Evolutionary conservation across 23 tunicate species (phyloP), one percentile per base, ranked within the genome.

Genomic region (Styela plicata): DNA sequence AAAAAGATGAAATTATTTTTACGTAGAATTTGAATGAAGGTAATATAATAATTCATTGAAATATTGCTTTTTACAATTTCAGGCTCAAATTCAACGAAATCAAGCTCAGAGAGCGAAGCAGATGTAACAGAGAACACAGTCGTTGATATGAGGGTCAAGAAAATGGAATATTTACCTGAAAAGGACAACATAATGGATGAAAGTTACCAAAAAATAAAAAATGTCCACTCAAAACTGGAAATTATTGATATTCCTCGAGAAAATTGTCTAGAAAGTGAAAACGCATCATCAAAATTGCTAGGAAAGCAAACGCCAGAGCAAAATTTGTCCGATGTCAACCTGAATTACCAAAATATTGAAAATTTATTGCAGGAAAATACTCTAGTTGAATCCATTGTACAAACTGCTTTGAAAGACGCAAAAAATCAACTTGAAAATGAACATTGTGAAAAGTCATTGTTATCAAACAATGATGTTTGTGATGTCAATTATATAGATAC

Each of bases 111-210:
- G 20, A 71, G 77, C 19, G 77, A 71, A 3, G 31, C 70, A 3
- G 77, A 71, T 26, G 35, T 71, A 5, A 71, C 77, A 3, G 77
- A 71, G 24, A 71, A 71, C 35, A 71, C 77, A 33, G 77, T 71
- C 77, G 44, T 71, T 3, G 77, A 71, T 16, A 33, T 30, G 77
- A 31, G 7, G 57, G 13, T 13, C 7, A 44, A 44, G 13, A 13
- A 44, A 44, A n/a, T n/a, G n/a, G n/a, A n/a, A n/a, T n/a, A n/a
- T n/a, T n/a, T n/a, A n/a, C n/a, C n/a, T n/a, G n/a, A n/a, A n/a
- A n/a, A n/a, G n/a, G 57, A 44, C 57, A 44, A 44, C 7, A 44
- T 44, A 5, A 5, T 44, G 57, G 57, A 13, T 13, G 10, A 44
- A 44, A 44, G 13, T 44, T 7, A 44, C 10, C 7, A 44, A 44